phyloP scores from a whole-genome alignment of 2,888 invertebrate species.

The Isoperla grammatica region DNA sequence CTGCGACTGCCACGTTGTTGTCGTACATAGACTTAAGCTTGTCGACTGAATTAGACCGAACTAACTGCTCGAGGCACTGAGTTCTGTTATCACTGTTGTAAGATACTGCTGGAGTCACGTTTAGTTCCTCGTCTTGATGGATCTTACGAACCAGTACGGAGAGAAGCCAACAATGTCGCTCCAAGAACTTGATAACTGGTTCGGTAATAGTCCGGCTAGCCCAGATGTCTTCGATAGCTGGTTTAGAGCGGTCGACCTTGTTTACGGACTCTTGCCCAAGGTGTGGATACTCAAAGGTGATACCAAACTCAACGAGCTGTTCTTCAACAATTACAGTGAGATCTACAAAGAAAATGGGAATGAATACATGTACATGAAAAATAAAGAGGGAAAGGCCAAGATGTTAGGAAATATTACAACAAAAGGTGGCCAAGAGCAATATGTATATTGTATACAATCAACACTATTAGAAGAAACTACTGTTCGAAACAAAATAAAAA shows the following conservation, averaged over 20 bases:
- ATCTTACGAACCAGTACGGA: slow-evolving; percentile 63
- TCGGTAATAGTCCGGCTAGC: slow-evolving; percentile 16
- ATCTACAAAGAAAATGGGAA: slow-evolving; percentile 2
- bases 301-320: slow-evolving; percentile 8
- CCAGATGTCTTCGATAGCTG: slow-evolving; percentile 1
- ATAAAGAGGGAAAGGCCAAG: slow-evolving; percentile 15
- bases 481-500: too few species aligned
- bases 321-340: slow-evolving; percentile 13
- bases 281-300: slow-evolving; percentile 19
- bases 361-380: neutral
- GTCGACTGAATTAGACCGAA: slow-evolving; percentile 52
- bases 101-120: slow-evolving; percentile 11
- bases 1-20: slow-evolving; percentile 54
- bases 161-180: slow-evolving; percentile 61
- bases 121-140: slow-evolving; percentile 48
- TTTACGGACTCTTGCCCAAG: neutral
- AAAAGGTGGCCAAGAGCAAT: too few species aligned
- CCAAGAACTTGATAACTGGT: slow-evolving; percentile 46
- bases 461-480: too few species aligned
- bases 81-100: slow-evolving; percentile 40
- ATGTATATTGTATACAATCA: too few species aligned
- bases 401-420: too few species aligned
- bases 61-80: slow-evolving; percentile 54
- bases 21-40: slow-evolving; percentile 51
- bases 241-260: neutral